These are phyloP conservation scores for Eulemur macaco DNA, from an alignment of 2,113 vertebrate species.

Conservation along the genomic window DNA sequence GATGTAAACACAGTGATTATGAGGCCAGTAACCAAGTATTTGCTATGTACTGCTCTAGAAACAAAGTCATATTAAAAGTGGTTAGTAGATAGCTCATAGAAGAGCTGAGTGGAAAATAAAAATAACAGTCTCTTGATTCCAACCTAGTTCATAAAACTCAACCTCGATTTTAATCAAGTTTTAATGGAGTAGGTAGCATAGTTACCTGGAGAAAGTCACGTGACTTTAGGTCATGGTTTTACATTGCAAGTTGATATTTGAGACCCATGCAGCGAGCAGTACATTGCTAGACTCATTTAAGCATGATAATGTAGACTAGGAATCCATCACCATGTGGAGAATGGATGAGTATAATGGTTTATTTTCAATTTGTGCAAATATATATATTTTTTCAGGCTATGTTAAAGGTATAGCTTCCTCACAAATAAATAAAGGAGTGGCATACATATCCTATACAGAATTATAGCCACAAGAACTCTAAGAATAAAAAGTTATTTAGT, in stretches of 20 bases:
- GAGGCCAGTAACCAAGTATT: not conserved
- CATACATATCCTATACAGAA: not conserved
- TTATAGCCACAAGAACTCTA: constrained; percentile 21
- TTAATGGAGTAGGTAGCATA: not conserved
- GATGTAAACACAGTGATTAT: not conserved
- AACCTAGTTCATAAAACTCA: not conserved
- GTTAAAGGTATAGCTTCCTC: not conserved
- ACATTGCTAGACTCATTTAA: not conserved
- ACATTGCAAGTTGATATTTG: not conserved
- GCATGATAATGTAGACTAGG: not conserved
- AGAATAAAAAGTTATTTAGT: not conserved
- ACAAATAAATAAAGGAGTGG: not conserved
- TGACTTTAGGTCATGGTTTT: not conserved
- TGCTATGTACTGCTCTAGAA: constrained; percentile 45
- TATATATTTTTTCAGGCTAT: not conserved
- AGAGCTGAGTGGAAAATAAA: not conserved
- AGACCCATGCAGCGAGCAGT: not conserved
- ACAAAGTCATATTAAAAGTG: not conserved
- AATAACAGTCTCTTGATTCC: constrained; percentile 15
- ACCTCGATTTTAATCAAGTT: not conserved
- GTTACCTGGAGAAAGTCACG: not conserved
- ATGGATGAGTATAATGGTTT: not conserved
- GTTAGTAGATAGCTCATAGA: not conserved
- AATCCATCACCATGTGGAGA: not conserved
- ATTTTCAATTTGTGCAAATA: constrained; percentile 35